Base-by-base conservation (phyloP, 2,797 vertebrate genomes). In the Rhabdophis nuchalis region DNA sequence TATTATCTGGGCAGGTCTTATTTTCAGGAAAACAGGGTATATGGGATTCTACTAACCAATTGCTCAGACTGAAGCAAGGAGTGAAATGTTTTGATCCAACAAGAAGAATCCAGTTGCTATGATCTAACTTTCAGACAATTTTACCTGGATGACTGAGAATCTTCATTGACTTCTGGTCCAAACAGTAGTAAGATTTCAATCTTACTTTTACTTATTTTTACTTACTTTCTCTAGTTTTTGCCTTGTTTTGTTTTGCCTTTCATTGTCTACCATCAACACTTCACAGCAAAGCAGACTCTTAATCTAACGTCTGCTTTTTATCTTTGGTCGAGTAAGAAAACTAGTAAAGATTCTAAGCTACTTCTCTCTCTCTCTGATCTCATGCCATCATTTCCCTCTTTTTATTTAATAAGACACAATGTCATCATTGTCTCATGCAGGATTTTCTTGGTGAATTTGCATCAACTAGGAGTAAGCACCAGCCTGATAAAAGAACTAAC, bases 321-420 rank as follows among this genome's bases (percentile, higher is more conserved):
- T 25, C 85, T 54, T 86, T 72, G 14, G 27, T 87, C 9, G 20
- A 18, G 11, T 61, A 91, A 85, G 60, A 46, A 53, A 85, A 85
- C 2, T 8, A 85, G 32, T n/a, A 50, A 20, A 50, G 57, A 77
- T 86, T 32, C 53, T 57, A 60, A 92, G 36, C 88, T 86, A 86
- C 32, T 68, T 46, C 12, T 2, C 27, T 58, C 77, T 86, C 82
- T 68, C n/a, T 85, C 88, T 82, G 72, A 89, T 89, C 82, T 89
- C 58, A 46, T 32, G 25, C 61, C 10, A 20, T 56, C 32, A 61
- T 27, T 46, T 29, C 52, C 93, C 54, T 93, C 93, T 86, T 61
- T 93, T 95, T 94, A 94, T 92, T 91, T 96, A 96, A 95, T 94
- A 94, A 95, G 89, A 91, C 90, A 91, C 90, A 87, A 91, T 60